Evolutionary conservation across 2,113 vertebrate species (phyloP).

Genomic region (Chloropsis cyanopogon): DNA sequence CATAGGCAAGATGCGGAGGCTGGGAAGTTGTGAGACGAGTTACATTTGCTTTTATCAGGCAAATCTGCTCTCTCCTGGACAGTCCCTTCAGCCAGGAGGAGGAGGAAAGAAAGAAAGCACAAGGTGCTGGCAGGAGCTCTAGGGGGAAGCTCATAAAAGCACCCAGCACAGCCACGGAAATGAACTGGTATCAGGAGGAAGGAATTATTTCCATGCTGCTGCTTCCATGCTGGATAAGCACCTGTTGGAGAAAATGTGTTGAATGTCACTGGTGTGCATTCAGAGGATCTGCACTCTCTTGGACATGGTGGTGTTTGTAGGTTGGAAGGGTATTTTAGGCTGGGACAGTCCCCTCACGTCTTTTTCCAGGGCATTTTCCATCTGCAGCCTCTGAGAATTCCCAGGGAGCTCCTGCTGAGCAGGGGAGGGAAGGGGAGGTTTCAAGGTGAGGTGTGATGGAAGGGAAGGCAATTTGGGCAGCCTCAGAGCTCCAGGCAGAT

Average conservation of each 20-base stretch:
- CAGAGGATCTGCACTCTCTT: not conserved
- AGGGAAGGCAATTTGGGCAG: not conserved
- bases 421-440: not conserved
- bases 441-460: not conserved
- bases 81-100: not conserved
- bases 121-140: not conserved
- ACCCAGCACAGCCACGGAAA: not conserved
- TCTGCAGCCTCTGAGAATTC: slow-evolving; percentile 18
- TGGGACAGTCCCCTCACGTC: not conserved
- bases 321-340: not conserved
- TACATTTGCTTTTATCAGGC: not conserved
- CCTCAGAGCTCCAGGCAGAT: not conserved
- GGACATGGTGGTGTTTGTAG: not conserved
- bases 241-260: not conserved
- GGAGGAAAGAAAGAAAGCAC: not conserved
- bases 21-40: slow-evolving; percentile 7
- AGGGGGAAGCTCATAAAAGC: not conserved
- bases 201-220: not conserved
- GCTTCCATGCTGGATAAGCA: not conserved
- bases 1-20: not conserved
- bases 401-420: not conserved
- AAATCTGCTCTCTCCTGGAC: slow-evolving; percentile 3
- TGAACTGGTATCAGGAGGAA: not conserved
- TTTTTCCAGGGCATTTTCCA: not conserved
- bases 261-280: not conserved